Evolutionary conservation across 1,140 invertebrate species (phyloP).

Genomic region (Meloidogyne floridensis): DNA sequence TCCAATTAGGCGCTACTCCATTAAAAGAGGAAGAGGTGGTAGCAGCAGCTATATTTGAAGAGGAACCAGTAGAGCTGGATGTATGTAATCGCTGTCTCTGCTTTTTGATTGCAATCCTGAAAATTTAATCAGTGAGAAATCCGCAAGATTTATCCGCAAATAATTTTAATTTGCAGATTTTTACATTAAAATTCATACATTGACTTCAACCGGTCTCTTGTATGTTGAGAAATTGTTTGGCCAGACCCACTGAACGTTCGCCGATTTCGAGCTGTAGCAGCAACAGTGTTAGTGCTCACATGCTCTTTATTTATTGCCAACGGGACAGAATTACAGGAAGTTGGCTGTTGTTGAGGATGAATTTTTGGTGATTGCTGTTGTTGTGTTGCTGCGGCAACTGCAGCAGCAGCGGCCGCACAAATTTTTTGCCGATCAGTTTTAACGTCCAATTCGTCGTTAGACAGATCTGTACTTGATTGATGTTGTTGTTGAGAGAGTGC

Average conservation of each 20-base stretch:
- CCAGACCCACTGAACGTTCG: constrained; percentile 53
- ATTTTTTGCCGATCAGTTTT: not conserved
- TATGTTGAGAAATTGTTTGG: constrained; percentile 56
- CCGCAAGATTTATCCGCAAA: not conserved
- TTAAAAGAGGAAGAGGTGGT: constrained; percentile 20
- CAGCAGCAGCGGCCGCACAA: not conserved
- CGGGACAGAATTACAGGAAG: constrained; percentile 25
- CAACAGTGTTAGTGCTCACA: not conserved
- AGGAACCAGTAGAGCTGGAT: constrained; percentile 40
- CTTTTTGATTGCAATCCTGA: constrained; percentile 58
- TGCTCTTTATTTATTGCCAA: constrained; percentile 11
- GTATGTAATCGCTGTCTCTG: constrained; percentile 53
- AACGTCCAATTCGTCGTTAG: constrained; percentile 29
- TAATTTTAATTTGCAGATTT: not conserved
- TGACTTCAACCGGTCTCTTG: constrained; percentile 55
- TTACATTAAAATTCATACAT: constrained; percentile 29
- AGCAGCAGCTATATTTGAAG: constrained; percentile 39
- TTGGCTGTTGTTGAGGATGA: constrained; percentile 25
- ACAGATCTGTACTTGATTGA: constrained; percentile 45
- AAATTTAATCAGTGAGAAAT: not conserved
- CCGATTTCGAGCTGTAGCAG: constrained; percentile 39
- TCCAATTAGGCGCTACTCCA: constrained; percentile 31
- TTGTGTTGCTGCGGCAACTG: constrained; percentile 11
- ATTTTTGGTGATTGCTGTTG: constrained; percentile 14
- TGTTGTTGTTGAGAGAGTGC: constrained; percentile 26